Evolutionary conservation across 64 coral and sea anemone species (phyloP).

Genomic region (Porites lutea): DNA sequence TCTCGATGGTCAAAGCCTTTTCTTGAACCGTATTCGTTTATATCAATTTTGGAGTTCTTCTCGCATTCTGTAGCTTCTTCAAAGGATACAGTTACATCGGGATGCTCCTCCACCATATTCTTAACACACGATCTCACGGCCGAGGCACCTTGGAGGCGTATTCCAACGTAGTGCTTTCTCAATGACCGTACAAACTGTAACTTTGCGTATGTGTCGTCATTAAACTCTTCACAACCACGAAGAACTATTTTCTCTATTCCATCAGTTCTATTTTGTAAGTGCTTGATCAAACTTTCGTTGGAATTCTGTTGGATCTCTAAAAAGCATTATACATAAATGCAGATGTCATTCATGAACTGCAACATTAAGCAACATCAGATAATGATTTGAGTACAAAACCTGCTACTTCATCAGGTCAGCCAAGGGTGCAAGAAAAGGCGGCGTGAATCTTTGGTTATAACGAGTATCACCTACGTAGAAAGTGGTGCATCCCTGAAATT

Average conservation of each 20-base stretch:
- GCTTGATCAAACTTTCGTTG: neutral
- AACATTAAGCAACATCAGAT: too few relatives aligned
- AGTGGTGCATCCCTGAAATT: too few relatives aligned
- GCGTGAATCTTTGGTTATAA: too few relatives aligned
- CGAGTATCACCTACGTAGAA: too few relatives aligned
- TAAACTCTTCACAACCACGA: neutral
- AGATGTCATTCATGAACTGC: too few relatives aligned
- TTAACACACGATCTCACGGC: neutral
- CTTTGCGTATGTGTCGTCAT: neutral
- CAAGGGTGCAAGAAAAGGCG: too few relatives aligned
- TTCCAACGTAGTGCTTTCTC: neutral
- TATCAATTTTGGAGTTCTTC: neutral
- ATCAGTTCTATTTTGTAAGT: neutral
- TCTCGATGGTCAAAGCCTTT: neutral
- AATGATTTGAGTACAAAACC: too few relatives aligned
- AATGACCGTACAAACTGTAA: neutral
- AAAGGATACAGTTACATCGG: neutral
- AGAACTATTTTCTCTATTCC: neutral
- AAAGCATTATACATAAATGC: too few relatives aligned
- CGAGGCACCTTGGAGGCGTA: too few relatives aligned
- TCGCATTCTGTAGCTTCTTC: neutral
- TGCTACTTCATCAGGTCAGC: too few relatives aligned
- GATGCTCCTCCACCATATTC: neutral
- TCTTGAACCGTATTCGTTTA: neutral
- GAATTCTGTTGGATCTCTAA: neutral